Evolutionary conservation across 2,888 invertebrate genomes (phyloP), one percentile per base, ranked within the genome.

Genomic region (Cistogaster globosa): DNA sequence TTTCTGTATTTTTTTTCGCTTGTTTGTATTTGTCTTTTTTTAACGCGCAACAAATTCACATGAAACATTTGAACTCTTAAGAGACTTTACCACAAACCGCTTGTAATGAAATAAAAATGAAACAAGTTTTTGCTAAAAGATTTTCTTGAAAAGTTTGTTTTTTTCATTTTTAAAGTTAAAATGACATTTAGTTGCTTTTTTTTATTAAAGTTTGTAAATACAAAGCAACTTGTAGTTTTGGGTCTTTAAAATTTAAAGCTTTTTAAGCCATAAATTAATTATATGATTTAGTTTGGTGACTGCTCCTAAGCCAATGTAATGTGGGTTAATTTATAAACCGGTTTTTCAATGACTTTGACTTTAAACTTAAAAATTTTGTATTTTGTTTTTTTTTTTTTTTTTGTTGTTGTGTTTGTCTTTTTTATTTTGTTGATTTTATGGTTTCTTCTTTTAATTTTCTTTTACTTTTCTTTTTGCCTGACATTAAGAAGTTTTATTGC

Each of bases 311-410:
- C 36, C 77, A 38, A 4, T 78, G 75, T 71, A 85, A 85, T 85
- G 85, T 85, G 81, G 85, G 85, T 85, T 85, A 85, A 85, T 85
- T 82, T 85, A 65, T 53, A 26, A 82, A 85, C 85, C 82, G 81
- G 85, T 85, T 85, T 81, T 74, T 16, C 55, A 42, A 20, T 67
- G 69, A 84, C 79, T 71, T 63, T 69, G 32, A 63, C 57, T 75
- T 65, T 58, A 60, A 45, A 63, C 51, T 67, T 65, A 57, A 55
- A 78, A 55, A 74, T 58, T 75, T 55, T 8, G 2, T 14, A 42
- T 51, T 42, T 42, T 51, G 16, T 58, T 65, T 26, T 32, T 20
- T 53, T 48, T 51, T n/a, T 53, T 36, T 38, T n/a, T 20, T 14
- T n/a, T n/a, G n/a, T n/a, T n/a, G n/a, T n/a, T n/a, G n/a, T n/a